A percentile compares a stretch with the other conserved stretches of the same genome.
These are phyloP conservation scores for Helobdella robusta DNA, from an alignment of 2,888 invertebrate species.

Conservation along the genomic window DNA sequence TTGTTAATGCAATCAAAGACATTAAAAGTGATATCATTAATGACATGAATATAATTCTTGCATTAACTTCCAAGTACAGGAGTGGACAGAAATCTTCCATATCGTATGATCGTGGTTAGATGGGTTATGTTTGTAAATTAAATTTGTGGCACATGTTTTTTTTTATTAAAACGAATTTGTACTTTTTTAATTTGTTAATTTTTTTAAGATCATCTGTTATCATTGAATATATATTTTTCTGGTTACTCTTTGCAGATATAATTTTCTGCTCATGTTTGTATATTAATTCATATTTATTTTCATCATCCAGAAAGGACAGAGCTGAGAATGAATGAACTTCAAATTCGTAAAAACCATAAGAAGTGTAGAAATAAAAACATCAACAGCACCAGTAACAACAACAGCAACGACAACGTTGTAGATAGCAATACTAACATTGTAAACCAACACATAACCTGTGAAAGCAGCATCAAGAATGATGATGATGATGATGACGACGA, in stretches of 20 bases:
- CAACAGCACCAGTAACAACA: not conserved
- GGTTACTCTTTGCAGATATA: too few relatives aligned
- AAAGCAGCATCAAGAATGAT: too few relatives aligned
- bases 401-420: not conserved
- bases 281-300: too few relatives aligned
- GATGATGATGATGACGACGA: not conserved
- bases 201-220: not conserved
- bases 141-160: too few relatives aligned
- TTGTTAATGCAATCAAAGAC: conserved; percentile 68
- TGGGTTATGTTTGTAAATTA: not conserved
- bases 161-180: not conserved
- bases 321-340: not conserved
- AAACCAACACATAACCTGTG: not conserved
- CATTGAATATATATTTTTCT: too few relatives aligned
- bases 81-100: conserved; percentile 60
- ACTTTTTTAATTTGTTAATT: not conserved
- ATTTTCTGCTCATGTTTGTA: too few relatives aligned
- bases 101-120: conserved; percentile 3
- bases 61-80: conserved; percentile 71
- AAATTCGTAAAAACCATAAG: not conserved
- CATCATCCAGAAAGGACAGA: too few relatives aligned
- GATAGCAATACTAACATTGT: not conserved
- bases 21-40: conserved; percentile 74
- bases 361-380: not conserved
- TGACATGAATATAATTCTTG: conserved; percentile 85